Percentiles rank a stretch among this genome's conserved stretches.
phyloP scores from a whole-genome alignment of 1,140 invertebrate species.

The Homarus americanus region DNA sequence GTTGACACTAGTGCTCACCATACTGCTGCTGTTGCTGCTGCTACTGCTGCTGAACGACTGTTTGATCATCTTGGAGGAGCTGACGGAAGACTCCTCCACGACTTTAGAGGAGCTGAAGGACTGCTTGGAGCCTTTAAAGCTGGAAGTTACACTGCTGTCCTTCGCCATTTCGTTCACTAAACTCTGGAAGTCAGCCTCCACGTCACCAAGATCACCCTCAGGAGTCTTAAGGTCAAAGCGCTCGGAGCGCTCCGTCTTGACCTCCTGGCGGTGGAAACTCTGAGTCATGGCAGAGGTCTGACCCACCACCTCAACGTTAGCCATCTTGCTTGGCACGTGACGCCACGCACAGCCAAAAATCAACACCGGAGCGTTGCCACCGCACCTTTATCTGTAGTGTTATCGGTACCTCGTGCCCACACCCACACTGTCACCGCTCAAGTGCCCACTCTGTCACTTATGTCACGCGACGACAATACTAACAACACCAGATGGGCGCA shows the following conservation, averaged over 20 bases:
- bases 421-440: slow-evolving; percentile 38
- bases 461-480: slow-evolving; percentile 26
- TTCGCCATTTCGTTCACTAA: slow-evolving; percentile 74
- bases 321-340: slow-evolving; percentile 64
- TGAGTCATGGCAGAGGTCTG: slow-evolving; percentile 67
- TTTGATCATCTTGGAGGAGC: slow-evolving; percentile 42
- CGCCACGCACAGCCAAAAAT: slow-evolving; percentile 16
- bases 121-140: slow-evolving; percentile 19
- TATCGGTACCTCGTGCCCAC: slow-evolving; percentile 30
- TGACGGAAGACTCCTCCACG: slow-evolving; percentile 39
- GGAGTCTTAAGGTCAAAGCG: slow-evolving; percentile 72
- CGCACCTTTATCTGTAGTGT: slow-evolving; percentile 25
- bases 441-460: slow-evolving; percentile 28
- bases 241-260: slow-evolving; percentile 66
- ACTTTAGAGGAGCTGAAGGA: slow-evolving; percentile 46
- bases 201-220: slow-evolving; percentile 72
- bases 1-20: slow-evolving; percentile 39
- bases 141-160: slow-evolving; percentile 49
- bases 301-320: slow-evolving; percentile 60
- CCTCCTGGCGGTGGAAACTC: slow-evolving; percentile 69
- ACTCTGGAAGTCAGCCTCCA: slow-evolving; percentile 74
- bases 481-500: neutral
- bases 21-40: slow-evolving; percentile 34
- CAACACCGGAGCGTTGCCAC: slow-evolving; percentile 16
- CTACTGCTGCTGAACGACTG: slow-evolving; percentile 55